Evolutionary conservation across 1,140 invertebrate species (phyloP).

Genomic region (Zaprionus kolodkinae): DNA sequence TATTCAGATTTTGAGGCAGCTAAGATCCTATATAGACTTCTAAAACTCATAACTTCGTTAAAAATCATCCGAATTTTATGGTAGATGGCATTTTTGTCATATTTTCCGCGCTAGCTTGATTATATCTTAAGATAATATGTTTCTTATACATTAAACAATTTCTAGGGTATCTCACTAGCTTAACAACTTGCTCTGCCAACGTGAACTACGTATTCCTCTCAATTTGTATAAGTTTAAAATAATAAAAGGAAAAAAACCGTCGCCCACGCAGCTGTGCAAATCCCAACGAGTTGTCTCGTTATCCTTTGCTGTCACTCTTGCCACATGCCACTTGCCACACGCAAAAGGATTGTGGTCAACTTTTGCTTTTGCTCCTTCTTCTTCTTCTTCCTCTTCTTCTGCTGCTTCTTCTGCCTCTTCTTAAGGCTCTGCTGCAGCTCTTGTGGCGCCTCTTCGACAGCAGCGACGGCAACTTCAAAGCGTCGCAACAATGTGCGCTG

Average conservation of each 20-base stretch:
- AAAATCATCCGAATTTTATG: no score
- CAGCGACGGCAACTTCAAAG: neutral
- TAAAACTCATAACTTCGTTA: no score
- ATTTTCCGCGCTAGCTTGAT: no score
- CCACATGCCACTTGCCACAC: neutral
- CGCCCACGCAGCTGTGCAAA: neutral
- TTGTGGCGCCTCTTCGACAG: neutral
- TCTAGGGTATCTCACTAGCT: neutral
- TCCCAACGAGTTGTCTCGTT: neutral
- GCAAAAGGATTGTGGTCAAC: conserved; percentile 8
- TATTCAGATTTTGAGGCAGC: no score
- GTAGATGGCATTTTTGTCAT: no score
- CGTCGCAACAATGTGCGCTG: conserved; percentile 26
- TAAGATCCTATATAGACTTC: no score
- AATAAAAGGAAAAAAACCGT: neutral
- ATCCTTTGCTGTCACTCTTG: neutral
- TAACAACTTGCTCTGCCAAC: no score
- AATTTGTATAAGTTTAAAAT: neutral
- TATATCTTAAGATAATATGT: no score
- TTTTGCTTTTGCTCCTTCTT: neutral
- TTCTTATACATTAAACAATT: no score
- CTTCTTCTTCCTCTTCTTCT: neutral
- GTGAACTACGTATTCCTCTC: neutral
- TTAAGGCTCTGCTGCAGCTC: neutral
- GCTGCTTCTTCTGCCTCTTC: neutral